Evolutionary conservation across 2,113 vertebrate genomes (phyloP).

Genomic region (Megatriorchis doriae): DNA sequence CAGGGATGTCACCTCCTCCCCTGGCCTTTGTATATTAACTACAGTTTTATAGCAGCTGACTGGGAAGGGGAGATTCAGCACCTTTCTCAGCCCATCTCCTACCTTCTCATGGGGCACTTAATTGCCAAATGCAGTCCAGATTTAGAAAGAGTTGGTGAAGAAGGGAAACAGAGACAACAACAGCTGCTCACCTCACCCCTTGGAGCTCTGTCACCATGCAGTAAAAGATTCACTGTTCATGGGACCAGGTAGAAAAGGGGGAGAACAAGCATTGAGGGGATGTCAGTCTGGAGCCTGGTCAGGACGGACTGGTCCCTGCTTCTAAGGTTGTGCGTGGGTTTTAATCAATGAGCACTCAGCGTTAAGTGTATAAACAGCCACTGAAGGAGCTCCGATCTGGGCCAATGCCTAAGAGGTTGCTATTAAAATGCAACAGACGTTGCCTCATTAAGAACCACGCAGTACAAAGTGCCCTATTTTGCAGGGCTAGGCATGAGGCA

Average conservation of each 20-base stretch:
- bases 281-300: not conserved
- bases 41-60: not conserved
- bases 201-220: not conserved
- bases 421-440: conserved; percentile 14
- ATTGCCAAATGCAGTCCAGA: not conserved
- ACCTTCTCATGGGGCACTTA: not conserved
- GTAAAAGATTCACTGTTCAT: not conserved
- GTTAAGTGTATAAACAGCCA: not conserved
- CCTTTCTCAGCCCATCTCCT: not conserved
- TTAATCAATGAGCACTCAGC: not conserved
- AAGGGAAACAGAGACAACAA: not conserved
- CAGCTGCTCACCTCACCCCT: not conserved
- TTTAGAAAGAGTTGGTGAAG: not conserved
- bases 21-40: not conserved
- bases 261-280: not conserved
- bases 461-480: not conserved
- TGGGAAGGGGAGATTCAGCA: not conserved
- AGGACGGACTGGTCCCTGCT: not conserved
- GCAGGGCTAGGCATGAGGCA: not conserved
- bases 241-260: not conserved
- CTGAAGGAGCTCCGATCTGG: not conserved
- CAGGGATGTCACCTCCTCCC: not conserved
- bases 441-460: not conserved
- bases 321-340: not conserved
- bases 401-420: not conserved